Base-by-base conservation (phyloP, 2,888 invertebrate species). In the Eumacrocentrus americanus region DNA sequence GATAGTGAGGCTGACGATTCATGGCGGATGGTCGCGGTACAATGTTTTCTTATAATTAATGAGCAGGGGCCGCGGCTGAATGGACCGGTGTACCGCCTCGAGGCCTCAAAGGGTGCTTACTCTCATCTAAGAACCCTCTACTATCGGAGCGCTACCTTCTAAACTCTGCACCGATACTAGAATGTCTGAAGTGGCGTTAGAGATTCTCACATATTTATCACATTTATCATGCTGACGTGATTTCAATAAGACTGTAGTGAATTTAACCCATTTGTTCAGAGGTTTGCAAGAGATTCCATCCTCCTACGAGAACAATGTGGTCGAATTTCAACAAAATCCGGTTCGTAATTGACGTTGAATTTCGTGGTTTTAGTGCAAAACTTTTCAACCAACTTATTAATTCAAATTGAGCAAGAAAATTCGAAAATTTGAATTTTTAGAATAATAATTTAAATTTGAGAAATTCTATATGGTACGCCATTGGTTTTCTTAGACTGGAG, bases 11-110 rank as follows among this genome's bases (percentile, higher is more conserved):
- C 48, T 53, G 37, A 42, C 46, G 23, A 53, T 16, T 58, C 47
- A 40, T 58, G 56, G 64, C 54, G 61, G 61, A 64, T 61, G 66
- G 61, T 65, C 67, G 63, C 64, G 48, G 70, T 72, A 73, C 72
- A 74, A 75, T 77, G 76, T 78, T 76, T 77, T 77, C 74, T 76
- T 77, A 75, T 78, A 78, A 78, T 78, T 78, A 78, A 78, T 77
- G 76, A 76, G 67, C 62, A 59, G 48, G 48, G 57, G 70, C 65
- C 69, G 64, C 63, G 68, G 69, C 63, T 71, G 73, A 78, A 78
- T 76, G 73, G 72, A 74, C 74, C 70, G 57, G 69, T 60, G 69
- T 71, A 72, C 66, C 71, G 73, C 72, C 73, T 65, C 64, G 70
- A 72, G 74, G 67, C 69, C 67, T 63, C 71, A 73, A 77, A 77